Evolutionary conservation across 2,888 invertebrate species (phyloP).

Genomic region (Lordiphosa andalusiaca): DNA sequence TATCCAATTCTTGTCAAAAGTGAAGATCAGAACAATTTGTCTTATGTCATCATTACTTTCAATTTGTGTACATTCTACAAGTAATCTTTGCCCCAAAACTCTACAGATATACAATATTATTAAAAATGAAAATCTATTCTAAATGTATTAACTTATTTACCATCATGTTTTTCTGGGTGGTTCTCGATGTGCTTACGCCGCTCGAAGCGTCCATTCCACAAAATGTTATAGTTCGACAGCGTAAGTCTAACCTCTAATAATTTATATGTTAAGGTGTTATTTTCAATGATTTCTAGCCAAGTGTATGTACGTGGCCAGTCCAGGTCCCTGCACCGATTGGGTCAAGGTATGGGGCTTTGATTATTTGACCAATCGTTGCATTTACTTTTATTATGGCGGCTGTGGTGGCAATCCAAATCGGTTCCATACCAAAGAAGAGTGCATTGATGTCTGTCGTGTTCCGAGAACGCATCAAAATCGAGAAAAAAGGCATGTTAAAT

Average conservation of each 20-base stretch:
- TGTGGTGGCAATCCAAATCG: constrained; percentile 60
- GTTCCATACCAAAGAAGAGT: constrained; percentile 40
- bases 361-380: constrained; percentile 47
- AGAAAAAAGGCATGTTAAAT: constrained; percentile 13
- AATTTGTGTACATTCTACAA: too few relatives aligned
- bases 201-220: not conserved
- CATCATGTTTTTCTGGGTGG: not conserved
- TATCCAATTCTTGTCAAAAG: too few relatives aligned
- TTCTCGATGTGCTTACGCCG: not conserved
- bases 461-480: constrained; percentile 6
- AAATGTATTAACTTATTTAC: too few relatives aligned
- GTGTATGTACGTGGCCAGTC: constrained; percentile 45
- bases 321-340: constrained; percentile 37
- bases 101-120: too few relatives aligned
- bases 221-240: constrained; percentile 11
- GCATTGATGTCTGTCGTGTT: constrained; percentile 40
- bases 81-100: too few relatives aligned
- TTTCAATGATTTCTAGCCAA: constrained; percentile 18
- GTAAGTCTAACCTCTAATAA: constrained; percentile 15
- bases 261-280: not conserved
- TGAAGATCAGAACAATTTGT: too few relatives aligned
- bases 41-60: too few relatives aligned
- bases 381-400: constrained; percentile 50
- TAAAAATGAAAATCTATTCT: not conserved
- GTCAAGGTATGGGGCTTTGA: constrained; percentile 53